Conservation (phyloP, 1,140 invertebrate genomes). For the Drosophila varians region DNA sequence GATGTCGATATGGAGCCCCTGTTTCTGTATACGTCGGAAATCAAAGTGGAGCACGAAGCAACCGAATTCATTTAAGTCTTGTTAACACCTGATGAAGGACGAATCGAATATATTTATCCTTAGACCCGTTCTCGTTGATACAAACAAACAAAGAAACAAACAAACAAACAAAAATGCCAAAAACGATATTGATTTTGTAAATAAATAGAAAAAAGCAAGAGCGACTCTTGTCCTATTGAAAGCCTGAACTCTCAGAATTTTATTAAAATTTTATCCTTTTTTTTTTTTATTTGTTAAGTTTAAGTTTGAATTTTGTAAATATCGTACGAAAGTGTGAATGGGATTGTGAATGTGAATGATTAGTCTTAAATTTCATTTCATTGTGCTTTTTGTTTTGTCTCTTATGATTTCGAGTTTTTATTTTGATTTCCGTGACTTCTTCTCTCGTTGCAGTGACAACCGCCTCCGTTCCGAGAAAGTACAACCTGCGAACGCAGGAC, state of each 20-base stretch:
- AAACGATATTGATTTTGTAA: conserved; percentile 46
- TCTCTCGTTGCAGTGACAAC: conserved; percentile 53
- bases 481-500: conserved; percentile 50
- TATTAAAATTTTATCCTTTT: conserved; percentile 32
- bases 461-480: conserved; percentile 20
- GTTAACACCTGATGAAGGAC: conserved; percentile 15
- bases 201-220: conserved; percentile 39
- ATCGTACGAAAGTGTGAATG: conserved; percentile 17
- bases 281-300: conserved; percentile 14
- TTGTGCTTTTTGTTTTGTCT: conserved; percentile 1
- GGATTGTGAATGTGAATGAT: conserved; percentile 18
- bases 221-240: conserved; percentile 20
- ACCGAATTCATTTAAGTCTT: conserved; percentile 50
- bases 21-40: conserved; percentile 47
- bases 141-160: conserved; percentile 33
- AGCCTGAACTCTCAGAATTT: conserved; percentile 14
- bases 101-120: conserved; percentile 38
- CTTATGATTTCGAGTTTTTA: conserved; percentile 60
- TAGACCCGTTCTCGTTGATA: conserved; percentile 72
- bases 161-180: conserved; percentile 4
- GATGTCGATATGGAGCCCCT: conserved; percentile 47
- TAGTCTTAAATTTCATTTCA: conserved; percentile 20
- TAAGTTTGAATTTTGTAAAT: conserved; percentile 20
- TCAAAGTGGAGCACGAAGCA: conserved; percentile 54
- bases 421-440: conserved; percentile 58